Evolutionary conservation across 2,888 invertebrate genomes (phyloP).

Genomic region (Smittia sp.): DNA sequence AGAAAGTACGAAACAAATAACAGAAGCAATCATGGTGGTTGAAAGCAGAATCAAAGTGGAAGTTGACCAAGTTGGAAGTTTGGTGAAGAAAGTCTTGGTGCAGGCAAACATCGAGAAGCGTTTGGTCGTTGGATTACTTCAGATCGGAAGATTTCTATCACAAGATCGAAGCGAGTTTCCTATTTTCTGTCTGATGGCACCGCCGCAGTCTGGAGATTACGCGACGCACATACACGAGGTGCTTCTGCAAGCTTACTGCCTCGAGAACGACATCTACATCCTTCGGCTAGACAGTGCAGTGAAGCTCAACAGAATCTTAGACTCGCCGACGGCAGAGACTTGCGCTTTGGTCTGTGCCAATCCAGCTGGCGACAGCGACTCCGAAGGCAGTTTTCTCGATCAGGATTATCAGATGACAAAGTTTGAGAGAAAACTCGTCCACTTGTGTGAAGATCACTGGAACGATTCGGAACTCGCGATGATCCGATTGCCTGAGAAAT

Average conservation of each 20-base stretch:
- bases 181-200: constrained; percentile 67
- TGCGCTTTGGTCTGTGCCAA: constrained; percentile 52
- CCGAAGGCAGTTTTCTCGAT: constrained; percentile 37
- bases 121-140: constrained; percentile 51
- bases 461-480: constrained; percentile 2
- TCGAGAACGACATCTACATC: constrained; percentile 73
- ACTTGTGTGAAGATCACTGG: constrained; percentile 38
- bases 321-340: constrained; percentile 57
- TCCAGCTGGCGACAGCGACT: constrained; percentile 36
- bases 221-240: constrained; percentile 78
- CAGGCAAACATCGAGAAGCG: constrained; percentile 51
- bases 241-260: constrained; percentile 73
- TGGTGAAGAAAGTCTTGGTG: constrained; percentile 14
- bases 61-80: constrained; percentile 18
- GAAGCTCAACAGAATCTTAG: constrained; percentile 55
- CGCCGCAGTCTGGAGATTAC: constrained; percentile 67
- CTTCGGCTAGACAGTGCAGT: constrained; percentile 61
- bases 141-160: constrained; percentile 51
- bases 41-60: background rate
- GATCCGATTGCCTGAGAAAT: constrained; percentile 35
- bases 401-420: constrained; percentile 33
- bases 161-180: constrained; percentile 57
- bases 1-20: background rate
- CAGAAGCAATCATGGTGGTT: constrained; percentile 25
- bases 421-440: constrained; percentile 17